phyloP scores from a whole-genome alignment of 2,888 invertebrate genomes.

The Phortica magna region DNA sequence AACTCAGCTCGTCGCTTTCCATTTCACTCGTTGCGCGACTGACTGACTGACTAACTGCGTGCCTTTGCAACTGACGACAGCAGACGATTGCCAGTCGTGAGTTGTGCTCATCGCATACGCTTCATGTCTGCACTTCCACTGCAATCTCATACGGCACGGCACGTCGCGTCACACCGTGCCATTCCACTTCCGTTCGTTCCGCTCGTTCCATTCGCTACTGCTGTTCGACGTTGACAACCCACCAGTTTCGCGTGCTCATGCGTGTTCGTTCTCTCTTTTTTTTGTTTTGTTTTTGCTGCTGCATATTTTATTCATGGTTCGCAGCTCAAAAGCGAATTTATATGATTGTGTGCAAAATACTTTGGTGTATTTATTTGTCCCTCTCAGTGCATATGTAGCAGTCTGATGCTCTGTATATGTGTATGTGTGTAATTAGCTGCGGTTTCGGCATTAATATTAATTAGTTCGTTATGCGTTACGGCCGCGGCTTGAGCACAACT shows the following conservation, averaged over 20 bases:
- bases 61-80: conserved; percentile 45
- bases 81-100: background rate
- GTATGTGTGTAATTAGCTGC: conserved; percentile 67
- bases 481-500: background rate
- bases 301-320: conserved; percentile 54
- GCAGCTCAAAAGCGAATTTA: conserved; percentile 57
- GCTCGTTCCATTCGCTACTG: background rate
- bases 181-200: background rate
- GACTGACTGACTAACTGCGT: conserved; percentile 65
- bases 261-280: conserved; percentile 19
- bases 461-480: conserved; percentile 64
- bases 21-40: background rate
- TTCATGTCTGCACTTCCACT: conserved; percentile 1
- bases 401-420: conserved; percentile 22
- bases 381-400: background rate
- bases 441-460: conserved; percentile 71
- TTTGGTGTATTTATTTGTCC: conserved; percentile 48
- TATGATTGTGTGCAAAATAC: conserved; percentile 68
- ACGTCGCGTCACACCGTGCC: background rate
- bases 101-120: background rate
- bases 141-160: conserved; percentile 1
- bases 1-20: conserved; percentile 13
- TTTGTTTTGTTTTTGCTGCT: conserved; percentile 35
- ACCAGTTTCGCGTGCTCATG: background rate
- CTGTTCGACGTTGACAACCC: background rate